Evolutionary conservation across 2,113 vertebrate genomes (phyloP), one percentile per base, ranked within the genome.

Genomic region (Sinocyclocheilus rhinocerous): DNA sequence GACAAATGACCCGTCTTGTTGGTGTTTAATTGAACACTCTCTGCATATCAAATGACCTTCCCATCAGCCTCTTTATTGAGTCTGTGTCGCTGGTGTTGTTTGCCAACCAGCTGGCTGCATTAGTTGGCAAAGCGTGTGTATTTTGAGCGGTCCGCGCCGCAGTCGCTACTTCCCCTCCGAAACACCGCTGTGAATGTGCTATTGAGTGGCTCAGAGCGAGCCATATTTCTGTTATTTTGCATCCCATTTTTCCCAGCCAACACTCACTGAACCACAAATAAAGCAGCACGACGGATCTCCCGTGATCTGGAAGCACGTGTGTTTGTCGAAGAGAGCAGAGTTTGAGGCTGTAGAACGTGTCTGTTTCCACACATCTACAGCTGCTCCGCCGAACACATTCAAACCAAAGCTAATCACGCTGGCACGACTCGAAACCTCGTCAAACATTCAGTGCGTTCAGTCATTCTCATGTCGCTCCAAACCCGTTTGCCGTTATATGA

Each of bases 81-180:
- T 69, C 33, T 84, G 84, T 81, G 78, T 81, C 36, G 20, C 57
- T 26, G 79, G 36, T 81, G 36, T 29, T 85, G 84, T 84, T 80
- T 83, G 84, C 67, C 82, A 72, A 65, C 90, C 90, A 87, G 89
- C 89, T 89, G 87, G 80, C 91, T 85, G 91, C 86, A 89, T 88
- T 91, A 85, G 92, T 88, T 85, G 91, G 89, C 86, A 88, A 81
- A 84, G 90, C 90, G 88, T 90, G 89, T 90, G 92, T 87, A 89
- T 91, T 92, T 91, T 91, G 91, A 93, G 90, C 20, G 57, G 20
- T 20, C 7, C 55, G 55, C 55, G 4, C 55, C 55, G 18, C 89
- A 93, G 92, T 90, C 86, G 92, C 93, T 93, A 91, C 91, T 92
- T 93, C 91, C 91, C 90, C 88, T 87, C 88, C 87, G 73, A 87